These are phyloP conservation scores for Pangasius sanitwongsei DNA, from an alignment of 2,797 vertebrate species.

Conservation along the genomic window DNA sequence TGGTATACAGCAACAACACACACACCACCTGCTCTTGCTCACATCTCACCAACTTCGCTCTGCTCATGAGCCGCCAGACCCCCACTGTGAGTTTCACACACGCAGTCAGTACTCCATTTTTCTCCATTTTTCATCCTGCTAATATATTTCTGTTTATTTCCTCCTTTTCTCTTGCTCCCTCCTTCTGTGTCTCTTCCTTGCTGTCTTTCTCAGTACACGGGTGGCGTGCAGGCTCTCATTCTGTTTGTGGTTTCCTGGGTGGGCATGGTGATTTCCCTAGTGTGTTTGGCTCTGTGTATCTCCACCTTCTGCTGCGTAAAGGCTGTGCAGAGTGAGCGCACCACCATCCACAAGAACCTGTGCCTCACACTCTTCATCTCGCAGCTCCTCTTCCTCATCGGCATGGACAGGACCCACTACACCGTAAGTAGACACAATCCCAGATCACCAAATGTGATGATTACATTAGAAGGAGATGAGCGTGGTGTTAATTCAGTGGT, in stretches of 20 bases:
- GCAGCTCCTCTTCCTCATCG: conserved; percentile 88
- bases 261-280: conserved; percentile 90
- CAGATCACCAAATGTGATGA: not conserved
- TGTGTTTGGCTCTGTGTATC: conserved; percentile 89
- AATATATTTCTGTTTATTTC: not conserved
- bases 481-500: not conserved
- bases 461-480: not conserved
- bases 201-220: conserved; percentile 69
- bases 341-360: conserved; percentile 94
- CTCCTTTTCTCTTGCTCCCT: conserved; percentile 1
- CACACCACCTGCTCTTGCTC: conserved; percentile 93
- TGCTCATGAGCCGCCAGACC: conserved; percentile 89
- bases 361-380: conserved; percentile 91
- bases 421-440: conserved; percentile 71
- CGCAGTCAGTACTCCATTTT: not conserved
- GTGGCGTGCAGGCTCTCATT: conserved; percentile 82
- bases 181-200: not conserved
- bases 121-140: not conserved
- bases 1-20: conserved; percentile 88
- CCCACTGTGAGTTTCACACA: conserved; percentile 74
- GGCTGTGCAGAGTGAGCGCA: conserved; percentile 88
- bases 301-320: conserved; percentile 91
- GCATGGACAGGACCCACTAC: conserved; percentile 89
- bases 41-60: conserved; percentile 92
- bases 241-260: conserved; percentile 92